These are phyloP conservation scores for Tetramorium bicarinatum DNA, from an alignment of 2,888 invertebrate species.

Conservation along the genomic window DNA sequence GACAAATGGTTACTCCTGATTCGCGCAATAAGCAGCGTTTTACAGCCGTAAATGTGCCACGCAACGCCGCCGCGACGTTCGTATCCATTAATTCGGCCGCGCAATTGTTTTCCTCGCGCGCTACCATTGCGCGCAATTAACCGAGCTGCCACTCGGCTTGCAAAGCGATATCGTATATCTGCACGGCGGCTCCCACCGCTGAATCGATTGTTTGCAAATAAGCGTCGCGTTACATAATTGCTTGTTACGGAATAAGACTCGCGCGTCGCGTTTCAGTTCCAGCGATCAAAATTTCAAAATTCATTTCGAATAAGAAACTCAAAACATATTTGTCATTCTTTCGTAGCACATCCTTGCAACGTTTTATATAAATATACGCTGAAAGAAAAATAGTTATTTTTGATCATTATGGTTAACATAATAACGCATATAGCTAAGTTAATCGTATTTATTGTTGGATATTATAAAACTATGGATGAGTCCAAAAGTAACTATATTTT, in stretches of 20 bases:
- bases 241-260: neutral
- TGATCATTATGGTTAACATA: too few relatives aligned
- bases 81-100: constrained; percentile 30
- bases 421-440: too few relatives aligned
- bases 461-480: too few relatives aligned
- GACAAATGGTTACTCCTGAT: constrained; percentile 34
- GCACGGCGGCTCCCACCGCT: neutral
- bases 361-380: too few relatives aligned
- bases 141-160: constrained; percentile 1
- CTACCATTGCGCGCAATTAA: constrained; percentile 22
- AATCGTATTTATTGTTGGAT: too few relatives aligned
- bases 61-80: neutral
- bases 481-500: too few relatives aligned
- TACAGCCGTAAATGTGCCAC: neutral
- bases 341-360: neutral
- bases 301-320: neutral
- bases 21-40: constrained; percentile 5
- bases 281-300: neutral
- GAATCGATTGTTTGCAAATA: constrained; percentile 18
- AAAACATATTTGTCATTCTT: neutral
- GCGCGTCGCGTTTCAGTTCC: neutral
- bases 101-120: constrained; percentile 36
- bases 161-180: neutral
- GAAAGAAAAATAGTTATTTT: too few relatives aligned
- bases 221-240: neutral